Conservation (phyloP, 2,888 invertebrate genomes). For the Dascillus cervinus region DNA sequence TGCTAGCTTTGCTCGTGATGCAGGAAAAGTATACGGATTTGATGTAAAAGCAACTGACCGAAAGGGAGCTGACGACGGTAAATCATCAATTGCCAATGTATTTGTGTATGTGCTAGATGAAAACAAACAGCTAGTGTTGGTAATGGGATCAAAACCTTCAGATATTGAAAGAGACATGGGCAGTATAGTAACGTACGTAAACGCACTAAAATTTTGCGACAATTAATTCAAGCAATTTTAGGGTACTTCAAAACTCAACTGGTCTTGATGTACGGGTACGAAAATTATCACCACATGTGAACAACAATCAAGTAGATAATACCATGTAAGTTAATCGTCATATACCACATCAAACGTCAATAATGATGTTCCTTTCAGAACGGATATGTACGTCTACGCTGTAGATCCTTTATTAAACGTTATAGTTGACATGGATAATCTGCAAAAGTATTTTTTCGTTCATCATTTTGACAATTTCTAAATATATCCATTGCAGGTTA, state of each 20-base stretch:
- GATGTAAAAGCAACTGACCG: constrained; percentile 83
- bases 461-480: not conserved
- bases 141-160: constrained; percentile 67
- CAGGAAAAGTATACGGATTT: constrained; percentile 74
- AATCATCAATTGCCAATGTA: constrained; percentile 76
- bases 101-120: constrained; percentile 81
- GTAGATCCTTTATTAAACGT: constrained; percentile 75
- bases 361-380: constrained; percentile 49
- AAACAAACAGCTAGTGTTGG: constrained; percentile 70
- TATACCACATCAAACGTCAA: not conserved
- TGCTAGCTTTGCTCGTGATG: constrained; percentile 58
- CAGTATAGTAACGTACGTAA: constrained; percentile 56
- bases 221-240: constrained; percentile 25
- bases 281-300: constrained; percentile 67
- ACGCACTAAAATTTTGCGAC: constrained; percentile 2
- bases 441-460: constrained; percentile 54
- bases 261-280: constrained; percentile 72
- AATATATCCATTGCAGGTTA: constrained; percentile 44
- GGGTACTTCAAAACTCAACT: constrained; percentile 63
- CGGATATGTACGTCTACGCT: constrained; percentile 79
- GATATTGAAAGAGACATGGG: constrained; percentile 66
- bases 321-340: constrained; percentile 51
- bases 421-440: constrained; percentile 70
- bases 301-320: constrained; percentile 56
- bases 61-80: constrained; percentile 71